Conservation (phyloP, 2,888 invertebrate species). For the Melolontha melolontha region DNA sequence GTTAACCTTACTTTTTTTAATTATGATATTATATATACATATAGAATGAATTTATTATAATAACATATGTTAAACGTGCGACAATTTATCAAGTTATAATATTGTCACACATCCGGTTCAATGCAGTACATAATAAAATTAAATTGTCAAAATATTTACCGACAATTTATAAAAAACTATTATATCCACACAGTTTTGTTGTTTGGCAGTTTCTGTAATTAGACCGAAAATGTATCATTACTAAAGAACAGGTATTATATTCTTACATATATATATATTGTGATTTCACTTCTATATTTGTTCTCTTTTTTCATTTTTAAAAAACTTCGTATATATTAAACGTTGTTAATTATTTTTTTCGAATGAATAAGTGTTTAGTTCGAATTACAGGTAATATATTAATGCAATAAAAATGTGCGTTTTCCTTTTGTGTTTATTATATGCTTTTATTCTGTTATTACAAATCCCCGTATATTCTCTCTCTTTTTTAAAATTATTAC, state of each 20-base stretch:
- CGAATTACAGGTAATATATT: no score
- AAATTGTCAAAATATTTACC: slow-evolving; percentile 19
- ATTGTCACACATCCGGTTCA: no score
- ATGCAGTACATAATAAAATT: slow-evolving; percentile 17
- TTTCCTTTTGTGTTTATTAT: slow-evolving; percentile 53
- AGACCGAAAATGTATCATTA: slow-evolving; percentile 56
- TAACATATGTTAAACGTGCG: slow-evolving; percentile 39
- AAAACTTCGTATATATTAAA: no score
- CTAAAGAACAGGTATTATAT: slow-evolving; percentile 23
- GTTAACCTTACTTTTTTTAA: slow-evolving; percentile 53
- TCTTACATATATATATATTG: slow-evolving; percentile 14
- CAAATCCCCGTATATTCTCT: slow-evolving; percentile 9
- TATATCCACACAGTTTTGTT: slow-evolving; percentile 53
- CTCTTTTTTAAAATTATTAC: slow-evolving; percentile 12
- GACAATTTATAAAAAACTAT: slow-evolving; percentile 28
- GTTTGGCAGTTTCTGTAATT: slow-evolving; percentile 64
- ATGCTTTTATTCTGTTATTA: slow-evolving; percentile 1
- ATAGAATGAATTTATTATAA: slow-evolving; percentile 39
- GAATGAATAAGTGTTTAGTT: no score
- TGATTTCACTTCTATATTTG: no score
- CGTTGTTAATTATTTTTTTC: no score
- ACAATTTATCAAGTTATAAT: slow-evolving; percentile 20
- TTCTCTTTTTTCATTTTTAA: no score
- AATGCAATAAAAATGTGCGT: slow-evolving; percentile 53
- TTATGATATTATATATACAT: slow-evolving; percentile 52